phyloP scores from a whole-genome alignment of 2,888 invertebrate species.

The Pachycephus smyrnensis region DNA sequence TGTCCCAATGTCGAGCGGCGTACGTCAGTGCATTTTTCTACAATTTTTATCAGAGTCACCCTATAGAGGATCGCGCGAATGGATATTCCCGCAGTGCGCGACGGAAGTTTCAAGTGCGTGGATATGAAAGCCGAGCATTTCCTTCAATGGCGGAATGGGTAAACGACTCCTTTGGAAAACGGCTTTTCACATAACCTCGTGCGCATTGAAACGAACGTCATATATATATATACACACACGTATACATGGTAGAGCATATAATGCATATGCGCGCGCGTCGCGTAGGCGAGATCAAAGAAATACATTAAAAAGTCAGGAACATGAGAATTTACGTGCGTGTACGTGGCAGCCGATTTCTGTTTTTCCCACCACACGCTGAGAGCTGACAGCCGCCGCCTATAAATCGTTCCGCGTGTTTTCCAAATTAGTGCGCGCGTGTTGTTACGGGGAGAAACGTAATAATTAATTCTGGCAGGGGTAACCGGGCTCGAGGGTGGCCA shows the following conservation, averaged over 20 bases:
- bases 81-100: not conserved
- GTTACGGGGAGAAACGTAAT: conserved; percentile 31
- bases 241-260: not conserved
- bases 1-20: not conserved
- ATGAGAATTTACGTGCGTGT: conserved; percentile 3
- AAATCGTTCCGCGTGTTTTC: conserved; percentile 27
- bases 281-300: conserved; percentile 26
- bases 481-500: not conserved
- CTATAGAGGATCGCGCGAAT: not conserved
- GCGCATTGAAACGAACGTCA: not conserved
- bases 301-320: conserved; percentile 18
- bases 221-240: not conserved
- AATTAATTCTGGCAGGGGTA: conserved; percentile 32
- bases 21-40: not conserved
- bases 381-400: conserved; percentile 15
- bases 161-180: not conserved
- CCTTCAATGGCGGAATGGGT: not conserved
- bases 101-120: not conserved
- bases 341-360: conserved; percentile 10
- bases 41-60: not conserved
- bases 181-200: not conserved
- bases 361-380: conserved; percentile 4
- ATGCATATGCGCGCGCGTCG: not conserved
- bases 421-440: conserved; percentile 30
- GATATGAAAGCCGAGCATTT: not conserved